Evolutionary conservation across 2,888 invertebrate genomes (phyloP), one percentile per base, ranked within the genome.

Genomic region (Lycia hirtaria): DNA sequence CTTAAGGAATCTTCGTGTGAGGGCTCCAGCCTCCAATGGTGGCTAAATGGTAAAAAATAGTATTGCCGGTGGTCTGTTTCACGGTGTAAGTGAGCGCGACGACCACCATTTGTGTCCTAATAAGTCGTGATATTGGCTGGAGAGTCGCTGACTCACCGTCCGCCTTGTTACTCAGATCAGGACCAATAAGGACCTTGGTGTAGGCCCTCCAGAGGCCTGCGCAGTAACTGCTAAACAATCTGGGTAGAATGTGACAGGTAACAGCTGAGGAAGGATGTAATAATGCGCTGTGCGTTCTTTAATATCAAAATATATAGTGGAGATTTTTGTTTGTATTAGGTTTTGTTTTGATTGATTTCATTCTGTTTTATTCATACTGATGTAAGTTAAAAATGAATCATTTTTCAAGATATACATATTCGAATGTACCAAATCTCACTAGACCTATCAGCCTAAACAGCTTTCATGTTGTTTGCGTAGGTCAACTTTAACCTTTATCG

Each of bases 51-150:
- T 78, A 85, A 90, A 91, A 91, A 88, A 76, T 70, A 64, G 64
- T 74, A 71, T 67, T 75, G 69, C 69, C 70, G 90, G 92, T 89
- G 89, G 91, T 85, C 91, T 78, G 75, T 89, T 87, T 89, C 88
- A 92, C 87, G 91, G 81, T 81, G 71, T 88, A 88, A 88, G 69
- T 72, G 64, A 73, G 78, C 85, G 86, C 78, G 73, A 77, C 88
- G 80, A 65, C 63, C 77, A 69, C 57, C 80, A 76, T 81, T 89
- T 89, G 88, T 85, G 72, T 64, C 47, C 83, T 89, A 89, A 90
- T 88, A 85, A 83, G 70, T 81, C 86, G 83, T 81, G 89, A 81
- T 88, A 89, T 88, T 84, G 83, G 80, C 77, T 80, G 75, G 75
- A 62, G 70, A 51, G 62, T 56, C 78, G 92, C 87, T 85, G 85